These are phyloP conservation scores for Drosophila ananassae DNA, from an alignment of 1,140 invertebrate genomes.

Conservation along the genomic window DNA sequence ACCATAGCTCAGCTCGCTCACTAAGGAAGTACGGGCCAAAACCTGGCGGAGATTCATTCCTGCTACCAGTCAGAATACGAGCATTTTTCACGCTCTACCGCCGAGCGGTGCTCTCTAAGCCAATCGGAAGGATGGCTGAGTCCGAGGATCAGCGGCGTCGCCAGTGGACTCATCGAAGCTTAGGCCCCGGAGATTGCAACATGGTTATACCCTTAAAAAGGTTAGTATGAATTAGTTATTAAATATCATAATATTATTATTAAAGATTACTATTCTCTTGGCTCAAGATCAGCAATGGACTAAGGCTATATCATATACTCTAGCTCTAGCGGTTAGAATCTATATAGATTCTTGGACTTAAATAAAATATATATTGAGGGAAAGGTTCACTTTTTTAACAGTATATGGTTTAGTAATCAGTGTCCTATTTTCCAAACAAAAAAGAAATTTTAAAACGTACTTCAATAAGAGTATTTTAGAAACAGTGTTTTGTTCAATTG, in stretches of 20 bases:
- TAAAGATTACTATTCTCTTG: too few species aligned
- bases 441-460: not conserved
- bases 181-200: not conserved
- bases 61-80: slow-evolving; percentile 71
- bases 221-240: not conserved
- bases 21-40: slow-evolving; percentile 1
- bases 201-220: not conserved
- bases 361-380: too few species aligned
- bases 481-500: too few species aligned
- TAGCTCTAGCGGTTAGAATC: too few species aligned
- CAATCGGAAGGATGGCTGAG: slow-evolving; percentile 71
- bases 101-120: slow-evolving; percentile 42
- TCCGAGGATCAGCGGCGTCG: slow-evolving; percentile 59
- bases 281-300: too few species aligned
- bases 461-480: not conserved
- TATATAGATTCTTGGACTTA: too few species aligned
- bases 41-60: slow-evolving; percentile 36
- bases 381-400: too few species aligned
- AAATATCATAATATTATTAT: not conserved
- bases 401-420: too few species aligned
- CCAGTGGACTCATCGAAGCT: slow-evolving; percentile 40
- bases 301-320: too few species aligned
- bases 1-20: not conserved
- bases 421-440: not conserved
- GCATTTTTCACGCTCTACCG: slow-evolving; percentile 68